Conservation (phyloP, 2,113 vertebrate species). For the Burhinus oedicnemus region DNA sequence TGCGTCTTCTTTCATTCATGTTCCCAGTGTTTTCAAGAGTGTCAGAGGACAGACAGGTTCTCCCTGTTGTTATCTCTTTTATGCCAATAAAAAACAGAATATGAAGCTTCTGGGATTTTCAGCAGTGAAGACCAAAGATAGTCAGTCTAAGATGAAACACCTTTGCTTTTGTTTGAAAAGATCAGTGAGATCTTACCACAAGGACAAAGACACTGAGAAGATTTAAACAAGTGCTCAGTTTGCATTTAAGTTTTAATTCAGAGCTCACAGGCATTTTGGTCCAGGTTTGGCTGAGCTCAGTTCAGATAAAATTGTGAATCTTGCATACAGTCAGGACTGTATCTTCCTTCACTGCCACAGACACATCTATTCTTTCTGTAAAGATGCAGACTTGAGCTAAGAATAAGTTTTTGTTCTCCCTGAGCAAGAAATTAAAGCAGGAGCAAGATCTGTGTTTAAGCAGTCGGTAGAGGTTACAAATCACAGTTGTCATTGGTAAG, state of each 20-base stretch:
- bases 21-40: not conserved
- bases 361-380: not conserved
- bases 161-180: not conserved
- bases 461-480: not conserved
- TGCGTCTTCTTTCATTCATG: not conserved
- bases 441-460: not conserved
- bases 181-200: not conserved
- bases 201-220: not conserved
- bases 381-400: not conserved
- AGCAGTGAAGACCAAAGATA: not conserved
- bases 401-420: not conserved
- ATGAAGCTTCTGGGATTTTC: not conserved
- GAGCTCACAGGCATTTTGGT: not conserved
- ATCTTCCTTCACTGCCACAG: not conserved
- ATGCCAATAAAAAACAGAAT: not conserved
- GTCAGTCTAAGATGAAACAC: not conserved
- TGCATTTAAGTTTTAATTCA: not conserved
- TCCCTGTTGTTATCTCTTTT: not conserved
- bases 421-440: not conserved
- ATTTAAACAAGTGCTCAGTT: not conserved
- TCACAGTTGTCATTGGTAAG: not conserved
- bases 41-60: not conserved
- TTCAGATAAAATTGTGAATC: not conserved
- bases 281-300: not conserved
- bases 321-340: not conserved